phyloP scores from a whole-genome alignment of 2,797 vertebrate species.

The Odontamblyopus lacepedii region DNA sequence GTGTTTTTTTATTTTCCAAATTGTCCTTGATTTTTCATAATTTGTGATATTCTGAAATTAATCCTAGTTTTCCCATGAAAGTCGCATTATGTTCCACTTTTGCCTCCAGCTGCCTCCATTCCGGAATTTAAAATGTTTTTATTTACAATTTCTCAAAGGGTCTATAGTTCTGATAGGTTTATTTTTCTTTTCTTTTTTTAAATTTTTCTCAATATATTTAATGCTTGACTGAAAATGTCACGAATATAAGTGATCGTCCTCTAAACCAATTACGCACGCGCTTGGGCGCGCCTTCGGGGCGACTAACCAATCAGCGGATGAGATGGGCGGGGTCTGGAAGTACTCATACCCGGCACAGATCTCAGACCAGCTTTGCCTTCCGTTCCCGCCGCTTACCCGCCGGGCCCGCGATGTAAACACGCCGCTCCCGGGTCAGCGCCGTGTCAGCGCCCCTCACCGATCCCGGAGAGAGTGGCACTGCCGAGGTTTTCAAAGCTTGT shows the following conservation, averaged over 20 bases:
- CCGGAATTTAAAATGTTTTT: no score
- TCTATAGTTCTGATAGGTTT: not conserved
- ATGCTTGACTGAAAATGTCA: not conserved
- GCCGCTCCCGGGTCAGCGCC: slow-evolving; percentile 54
- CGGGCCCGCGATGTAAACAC: not conserved
- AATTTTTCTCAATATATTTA: not conserved
- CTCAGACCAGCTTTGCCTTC: slow-evolving; percentile 38
- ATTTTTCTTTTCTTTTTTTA: not conserved
- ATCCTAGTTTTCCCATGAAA: no score
- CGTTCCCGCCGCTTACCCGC: no score
- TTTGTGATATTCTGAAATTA: no score
- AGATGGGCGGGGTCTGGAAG: not conserved
- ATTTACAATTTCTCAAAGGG: no score
- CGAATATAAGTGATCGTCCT: not conserved
- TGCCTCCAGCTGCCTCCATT: no score
- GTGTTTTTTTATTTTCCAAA: no score
- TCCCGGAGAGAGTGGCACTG: slow-evolving; percentile 37
- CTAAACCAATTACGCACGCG: slow-evolving; percentile 28
- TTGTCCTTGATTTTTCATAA: no score
- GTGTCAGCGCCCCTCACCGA: slow-evolving; percentile 26
- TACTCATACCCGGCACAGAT: slow-evolving; percentile 18
- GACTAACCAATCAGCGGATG: slow-evolving; percentile 47
- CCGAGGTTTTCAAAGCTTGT: slow-evolving; percentile 61
- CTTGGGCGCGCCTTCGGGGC: slow-evolving; percentile 12
- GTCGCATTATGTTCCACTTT: no score